These are phyloP conservation scores for Drosophila willistoni DNA, from an alignment of 1,140 invertebrate species.

Conservation along the genomic window DNA sequence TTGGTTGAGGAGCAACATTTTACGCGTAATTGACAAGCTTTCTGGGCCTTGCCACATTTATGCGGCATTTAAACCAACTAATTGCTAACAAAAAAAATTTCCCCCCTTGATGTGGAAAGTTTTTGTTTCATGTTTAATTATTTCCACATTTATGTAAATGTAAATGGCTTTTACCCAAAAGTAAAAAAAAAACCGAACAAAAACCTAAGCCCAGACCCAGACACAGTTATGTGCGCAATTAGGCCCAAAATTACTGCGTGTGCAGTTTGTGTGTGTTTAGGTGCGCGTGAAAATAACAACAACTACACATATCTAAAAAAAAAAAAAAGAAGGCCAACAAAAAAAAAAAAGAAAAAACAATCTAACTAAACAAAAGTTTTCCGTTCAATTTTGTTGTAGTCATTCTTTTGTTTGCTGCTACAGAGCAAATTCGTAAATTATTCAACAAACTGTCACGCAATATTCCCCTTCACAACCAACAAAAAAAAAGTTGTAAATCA, in stretches of 20 bases:
- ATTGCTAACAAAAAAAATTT: slow-evolving; percentile 74
- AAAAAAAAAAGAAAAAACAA: slow-evolving; percentile 9
- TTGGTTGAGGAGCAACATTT: slow-evolving; percentile 50
- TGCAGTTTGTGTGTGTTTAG: slow-evolving; percentile 80
- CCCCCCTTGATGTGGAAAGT: slow-evolving; percentile 58
- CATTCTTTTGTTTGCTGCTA: slow-evolving; percentile 12
- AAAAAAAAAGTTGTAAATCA: slow-evolving; percentile 60
- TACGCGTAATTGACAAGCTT: slow-evolving; percentile 75
- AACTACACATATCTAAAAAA: slow-evolving; percentile 6
- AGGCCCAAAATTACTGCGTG: slow-evolving; percentile 74
- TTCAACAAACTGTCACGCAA: slow-evolving; percentile 81
- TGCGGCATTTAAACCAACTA: slow-evolving; percentile 82
- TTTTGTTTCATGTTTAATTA: slow-evolving; percentile 79
- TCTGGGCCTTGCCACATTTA: slow-evolving; percentile 64
- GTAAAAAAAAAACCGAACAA: background rate
- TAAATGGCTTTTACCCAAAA: slow-evolving; percentile 19
- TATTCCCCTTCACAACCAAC: slow-evolving; percentile 36
- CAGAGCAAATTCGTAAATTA: slow-evolving; percentile 72
- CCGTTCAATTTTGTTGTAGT: slow-evolving; percentile 17
- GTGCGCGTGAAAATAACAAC: slow-evolving; percentile 70
- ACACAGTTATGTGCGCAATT: slow-evolving; percentile 70
- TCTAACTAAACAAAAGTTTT: slow-evolving; percentile 47
- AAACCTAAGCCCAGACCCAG: background rate
- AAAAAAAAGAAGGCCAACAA: slow-evolving; percentile 2
- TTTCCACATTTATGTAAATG: slow-evolving; percentile 80